Evolutionary conservation across 1,140 invertebrate genomes (phyloP), one percentile per base, ranked within the genome.

Genomic region (Rhyacophila brunnea): DNA sequence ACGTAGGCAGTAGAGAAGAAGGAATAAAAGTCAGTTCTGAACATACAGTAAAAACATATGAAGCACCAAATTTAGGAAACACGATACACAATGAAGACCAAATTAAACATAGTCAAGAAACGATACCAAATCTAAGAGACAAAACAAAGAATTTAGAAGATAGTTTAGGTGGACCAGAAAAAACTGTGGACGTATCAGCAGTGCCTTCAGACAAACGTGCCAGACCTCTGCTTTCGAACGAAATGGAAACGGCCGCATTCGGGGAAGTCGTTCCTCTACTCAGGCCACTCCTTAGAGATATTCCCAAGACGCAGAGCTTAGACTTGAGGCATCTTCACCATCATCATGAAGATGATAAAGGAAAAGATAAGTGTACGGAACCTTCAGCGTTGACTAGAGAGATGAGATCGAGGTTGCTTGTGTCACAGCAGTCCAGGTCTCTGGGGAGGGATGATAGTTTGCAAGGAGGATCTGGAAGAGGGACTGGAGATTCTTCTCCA

Each of bases 401-500:
- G 45, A 64, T 64, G 62, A 50, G 58, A n/a, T 23, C 58, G 1
- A 60, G 62, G 15, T 20, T 64, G 11, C 36, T 60, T 18, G 73
- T 61, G 54, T 73, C 54, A 67, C 73, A 49, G 68, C 74, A 50
- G 69, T 67, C 60, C 55, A 70, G 62, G 44, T 64, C 62, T 6
- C 58, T 78, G 0, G 70, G 71, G 0, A 69, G 72, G 0, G 75
- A 77, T 56, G 71, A 74, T 1, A 28, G 23, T 28, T 28, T 28
- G 23, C 23, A 28, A 28, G 23, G 9, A 9, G 68, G 72, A 0
- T 71, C 71, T 49, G 74, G 70, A 0, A 70, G 71, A 6, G 71
- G 71, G 9, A 48, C 20, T 34, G 50, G 60, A 0, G 17, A 23
- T 48, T 72, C 69, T 2, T 81, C 79, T 62, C 89, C 89, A 1